Conservation (phyloP, 2,888 invertebrate genomes). For the Ennomos quercinarius region DNA sequence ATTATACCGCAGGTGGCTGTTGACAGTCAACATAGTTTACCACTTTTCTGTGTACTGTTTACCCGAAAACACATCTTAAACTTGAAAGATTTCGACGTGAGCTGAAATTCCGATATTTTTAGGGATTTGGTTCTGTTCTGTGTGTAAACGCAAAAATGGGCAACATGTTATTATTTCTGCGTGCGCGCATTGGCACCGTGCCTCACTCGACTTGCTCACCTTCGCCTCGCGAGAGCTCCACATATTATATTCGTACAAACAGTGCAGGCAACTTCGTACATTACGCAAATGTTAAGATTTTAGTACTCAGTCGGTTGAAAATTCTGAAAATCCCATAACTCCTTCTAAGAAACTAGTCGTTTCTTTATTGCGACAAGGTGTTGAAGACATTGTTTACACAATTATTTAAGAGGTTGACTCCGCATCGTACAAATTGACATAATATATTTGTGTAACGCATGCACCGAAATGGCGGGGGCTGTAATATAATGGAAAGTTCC, state of each 20-base stretch:
- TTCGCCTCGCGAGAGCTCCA: slow-evolving; percentile 58
- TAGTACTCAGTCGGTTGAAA: slow-evolving; percentile 14
- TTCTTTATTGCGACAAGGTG: slow-evolving; percentile 19
- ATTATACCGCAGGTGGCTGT: slow-evolving; percentile 68
- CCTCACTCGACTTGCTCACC: slow-evolving; percentile 64
- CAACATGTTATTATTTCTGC: slow-evolving; percentile 52
- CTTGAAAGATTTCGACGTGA: slow-evolving; percentile 7
- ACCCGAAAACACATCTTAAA: slow-evolving; percentile 1
- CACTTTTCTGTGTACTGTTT: slow-evolving; percentile 34
- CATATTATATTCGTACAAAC: slow-evolving; percentile 38
- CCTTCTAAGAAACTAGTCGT: not conserved
- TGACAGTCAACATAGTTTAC: slow-evolving; percentile 46
- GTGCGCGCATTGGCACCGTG: slow-evolving; percentile 65
- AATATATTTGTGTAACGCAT: slow-evolving; percentile 31
- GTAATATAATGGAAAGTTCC: slow-evolving; percentile 38
- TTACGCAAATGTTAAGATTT: slow-evolving; percentile 34
- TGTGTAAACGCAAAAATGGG: slow-evolving; percentile 42
- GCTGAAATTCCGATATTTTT: slow-evolving; percentile 25
- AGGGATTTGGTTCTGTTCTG: slow-evolving; percentile 22
- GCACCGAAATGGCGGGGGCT: slow-evolving; percentile 33
- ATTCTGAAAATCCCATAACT: not conserved
- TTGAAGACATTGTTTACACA: slow-evolving; percentile 25
- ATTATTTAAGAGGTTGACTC: slow-evolving; percentile 15
- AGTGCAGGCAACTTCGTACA: slow-evolving; percentile 28
- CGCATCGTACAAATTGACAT: slow-evolving; percentile 25